phyloP scores from a whole-genome alignment of 2,888 invertebrate genomes.

The Lagria hirta region DNA sequence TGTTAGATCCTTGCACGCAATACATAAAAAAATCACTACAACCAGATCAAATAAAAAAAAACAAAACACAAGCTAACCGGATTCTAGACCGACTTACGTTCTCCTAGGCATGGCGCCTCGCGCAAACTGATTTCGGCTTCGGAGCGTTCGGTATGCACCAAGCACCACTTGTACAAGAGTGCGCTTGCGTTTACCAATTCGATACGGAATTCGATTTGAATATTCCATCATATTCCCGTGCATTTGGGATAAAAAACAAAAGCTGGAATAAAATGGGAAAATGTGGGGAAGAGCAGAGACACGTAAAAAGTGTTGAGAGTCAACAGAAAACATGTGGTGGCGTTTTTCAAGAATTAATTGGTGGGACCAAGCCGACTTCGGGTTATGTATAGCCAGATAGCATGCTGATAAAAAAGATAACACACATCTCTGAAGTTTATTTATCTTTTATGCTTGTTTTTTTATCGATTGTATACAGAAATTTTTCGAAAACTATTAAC shows the following conservation, averaged over 20 bases:
- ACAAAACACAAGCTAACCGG: constrained; percentile 28
- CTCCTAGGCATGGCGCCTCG: constrained; percentile 21
- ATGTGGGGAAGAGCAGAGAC: no score
- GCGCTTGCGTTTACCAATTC: constrained; percentile 32
- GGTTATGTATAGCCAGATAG: no score
- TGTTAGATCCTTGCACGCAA: constrained; percentile 38
- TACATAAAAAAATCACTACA: constrained; percentile 37
- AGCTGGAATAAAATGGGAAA: no score
- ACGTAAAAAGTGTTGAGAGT: no score
- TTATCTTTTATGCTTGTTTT: no score
- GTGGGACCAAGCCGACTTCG: no score
- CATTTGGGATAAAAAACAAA: constrained; percentile 9
- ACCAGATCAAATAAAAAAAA: constrained; percentile 27
- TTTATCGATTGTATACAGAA: no score
- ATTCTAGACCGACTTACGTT: constrained; percentile 11
- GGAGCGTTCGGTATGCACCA: constrained; percentile 15
- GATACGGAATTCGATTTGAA: constrained; percentile 23
- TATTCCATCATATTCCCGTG: no score
- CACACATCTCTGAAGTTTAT: no score
- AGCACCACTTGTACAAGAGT: constrained; percentile 1
- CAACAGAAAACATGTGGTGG: neutral
- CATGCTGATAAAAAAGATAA: no score
- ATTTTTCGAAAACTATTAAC: no score
- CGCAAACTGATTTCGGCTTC: constrained; percentile 22
- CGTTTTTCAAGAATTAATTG: no score